A percentile compares a stretch with the other conserved stretches of the same genome.
Evolutionary conservation across 2,888 invertebrate genomes (phyloP).

Genomic region (Drosophila neonasuta): DNA sequence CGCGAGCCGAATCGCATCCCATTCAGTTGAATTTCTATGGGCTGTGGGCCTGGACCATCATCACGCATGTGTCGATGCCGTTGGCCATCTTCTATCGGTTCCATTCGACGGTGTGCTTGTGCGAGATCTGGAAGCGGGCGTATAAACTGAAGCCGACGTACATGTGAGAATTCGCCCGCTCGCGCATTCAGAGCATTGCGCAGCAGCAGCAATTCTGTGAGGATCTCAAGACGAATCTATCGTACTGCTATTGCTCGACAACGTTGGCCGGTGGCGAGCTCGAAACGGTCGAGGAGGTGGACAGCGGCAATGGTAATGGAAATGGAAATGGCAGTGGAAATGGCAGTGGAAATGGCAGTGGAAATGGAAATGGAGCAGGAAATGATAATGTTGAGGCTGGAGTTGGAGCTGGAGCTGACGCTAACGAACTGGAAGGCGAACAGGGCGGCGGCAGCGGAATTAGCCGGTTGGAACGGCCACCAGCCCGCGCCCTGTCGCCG

Average conservation of each 20-base stretch:
- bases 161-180: slow-evolving; percentile 85
- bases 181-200: slow-evolving; percentile 82
- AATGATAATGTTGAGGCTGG: slow-evolving; percentile 18
- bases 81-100: slow-evolving; percentile 96
- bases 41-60: slow-evolving; percentile 97
- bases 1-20: slow-evolving; percentile 94
- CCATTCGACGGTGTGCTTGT: slow-evolving; percentile 96
- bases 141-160: slow-evolving; percentile 95
- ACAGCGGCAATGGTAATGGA: slow-evolving; percentile 58
- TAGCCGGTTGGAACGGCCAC: slow-evolving; percentile 40
- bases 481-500: slow-evolving; percentile 67
- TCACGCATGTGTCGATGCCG: slow-evolving; percentile 96
- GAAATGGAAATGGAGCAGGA: slow-evolving; percentile 20
- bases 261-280: slow-evolving; percentile 79
- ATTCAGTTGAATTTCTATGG: slow-evolving; percentile 96
- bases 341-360: slow-evolving; percentile 1
- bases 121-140: slow-evolving; percentile 97
- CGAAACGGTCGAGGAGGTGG: slow-evolving; percentile 79
- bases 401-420: slow-evolving; percentile 14
- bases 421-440: slow-evolving; percentile 31
- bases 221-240: slow-evolving; percentile 80
- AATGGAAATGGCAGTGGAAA: slow-evolving; percentile 36
- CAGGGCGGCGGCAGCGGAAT: slow-evolving; percentile 61
- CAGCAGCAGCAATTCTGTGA: slow-evolving; percentile 81
- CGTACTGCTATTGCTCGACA: slow-evolving; percentile 80